These are phyloP conservation scores for Turritopsis rubra DNA, from an alignment of 30 jellyfish, hydroid and myxozoan species.

Conservation along the genomic window DNA sequence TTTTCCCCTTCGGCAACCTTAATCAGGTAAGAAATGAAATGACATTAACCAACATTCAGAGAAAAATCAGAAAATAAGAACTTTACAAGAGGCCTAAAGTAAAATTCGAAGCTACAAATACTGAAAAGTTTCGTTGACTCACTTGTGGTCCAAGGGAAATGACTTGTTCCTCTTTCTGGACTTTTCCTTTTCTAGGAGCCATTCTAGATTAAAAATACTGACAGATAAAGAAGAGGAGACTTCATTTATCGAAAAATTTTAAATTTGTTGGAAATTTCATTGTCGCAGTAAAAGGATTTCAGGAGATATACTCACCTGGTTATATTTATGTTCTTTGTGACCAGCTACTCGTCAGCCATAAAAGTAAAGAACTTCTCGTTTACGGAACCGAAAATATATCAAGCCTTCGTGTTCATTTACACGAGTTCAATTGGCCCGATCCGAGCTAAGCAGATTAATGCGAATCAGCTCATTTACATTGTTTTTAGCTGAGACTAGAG, in stretches of 20 bases:
- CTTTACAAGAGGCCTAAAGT: too few species aligned
- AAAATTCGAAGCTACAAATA: too few species aligned
- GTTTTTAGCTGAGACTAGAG: too few species aligned
- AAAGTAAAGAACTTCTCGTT: neutral
- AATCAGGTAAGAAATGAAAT: neutral
- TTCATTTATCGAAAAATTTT: neutral
- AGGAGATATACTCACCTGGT: neutral
- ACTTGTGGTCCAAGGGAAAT: conserved; percentile 98
- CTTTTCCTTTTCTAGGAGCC: conserved; percentile 99
- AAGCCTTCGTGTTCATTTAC: neutral
- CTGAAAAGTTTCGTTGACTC: neutral
- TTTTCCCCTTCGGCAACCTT: conserved; percentile 99
- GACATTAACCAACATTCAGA: neutral
- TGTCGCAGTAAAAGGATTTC: neutral
- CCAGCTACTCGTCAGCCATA: neutral
- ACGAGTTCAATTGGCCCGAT: neutral
- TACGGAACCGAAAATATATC: neutral
- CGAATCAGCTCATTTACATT: too few species aligned
- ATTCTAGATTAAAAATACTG: conserved; percentile 34
- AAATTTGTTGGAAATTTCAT: neutral
- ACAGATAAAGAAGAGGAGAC: neutral
- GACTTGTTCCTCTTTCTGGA: conserved; percentile 93
- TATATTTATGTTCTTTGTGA: neutral
- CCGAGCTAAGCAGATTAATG: too few species aligned
- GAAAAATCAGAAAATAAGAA: neutral